Evolutionary conservation across 2,888 invertebrate genomes (phyloP), one percentile per base, ranked within the genome.

Genomic region (Eupithecia inturbata): DNA sequence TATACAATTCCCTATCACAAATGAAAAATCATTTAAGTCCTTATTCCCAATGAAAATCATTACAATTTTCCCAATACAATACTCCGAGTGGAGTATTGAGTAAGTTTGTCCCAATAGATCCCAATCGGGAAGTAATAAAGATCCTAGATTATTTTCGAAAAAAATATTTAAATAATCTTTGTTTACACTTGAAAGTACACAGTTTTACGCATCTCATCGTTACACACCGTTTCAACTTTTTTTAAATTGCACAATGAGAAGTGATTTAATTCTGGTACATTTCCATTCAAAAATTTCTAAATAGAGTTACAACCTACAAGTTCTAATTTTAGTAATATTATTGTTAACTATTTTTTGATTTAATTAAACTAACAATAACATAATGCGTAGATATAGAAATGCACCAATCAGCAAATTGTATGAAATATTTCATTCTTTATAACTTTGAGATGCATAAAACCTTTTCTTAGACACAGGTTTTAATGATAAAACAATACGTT

Each of bases 151-250:
- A 36, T 39, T 33, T 14, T 19, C 16, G 33, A 41, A 36, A 72
- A 9, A 72, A 75, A 72, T 75, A 75, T 68, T 70, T 68, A 72
- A 72, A 75, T 75, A 75, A 75, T 31, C 72, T 70, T 75, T 49
- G 67, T 70, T 57, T 63, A 28, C 16, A 49, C 14, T 36, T 67
- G 67, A 70, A 72, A 67, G 33, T 67, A 71, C 64, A 57, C 64
- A 57, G 31, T 16, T 45, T 68, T n/a, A 72, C 60, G 36, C 64
- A 72, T 70, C 68, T 63, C 72, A 68, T 57, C 1, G 36, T 67
- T 45, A 62, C 67, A 72, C 62, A 60, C 31, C 49, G 22, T 10
- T 22, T 22, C 3, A 22, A 5, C 12, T 26, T 14, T 26, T 57
- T 57, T 57, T 19, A 22, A 49, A n/a, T 49, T 53, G n/a, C 22